A percentile compares a stretch with the other conserved stretches of the same genome.
Conservation (phyloP, 2,797 vertebrate species). For the Choloepus didactylus region DNA sequence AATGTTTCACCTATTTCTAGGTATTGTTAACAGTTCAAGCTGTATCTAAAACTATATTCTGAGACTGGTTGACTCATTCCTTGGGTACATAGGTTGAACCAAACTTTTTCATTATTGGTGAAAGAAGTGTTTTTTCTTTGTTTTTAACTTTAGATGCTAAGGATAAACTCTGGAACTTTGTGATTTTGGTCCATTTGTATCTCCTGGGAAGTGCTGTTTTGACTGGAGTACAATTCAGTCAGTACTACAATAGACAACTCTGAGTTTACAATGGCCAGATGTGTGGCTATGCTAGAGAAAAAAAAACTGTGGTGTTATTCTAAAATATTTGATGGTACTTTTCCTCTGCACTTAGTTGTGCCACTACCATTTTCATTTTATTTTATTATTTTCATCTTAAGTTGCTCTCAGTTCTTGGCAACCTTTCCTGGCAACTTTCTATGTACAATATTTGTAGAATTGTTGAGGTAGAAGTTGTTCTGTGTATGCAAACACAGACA, state of each 20-base stretch:
- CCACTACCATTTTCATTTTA: constrained; percentile 31
- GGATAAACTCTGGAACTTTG: constrained; percentile 5
- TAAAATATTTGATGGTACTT: constrained; percentile 58
- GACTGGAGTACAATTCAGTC: background rate
- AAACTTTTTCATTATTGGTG: background rate
- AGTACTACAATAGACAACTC: background rate
- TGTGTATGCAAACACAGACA: constrained; percentile 56
- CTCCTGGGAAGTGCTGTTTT: background rate
- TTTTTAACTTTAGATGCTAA: constrained; percentile 24
- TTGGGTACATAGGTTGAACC: background rate
- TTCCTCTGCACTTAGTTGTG: constrained; percentile 25
- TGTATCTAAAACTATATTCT: background rate
- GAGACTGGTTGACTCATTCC: background rate
- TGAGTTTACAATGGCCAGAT: constrained; percentile 27
- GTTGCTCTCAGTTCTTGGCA: constrained; percentile 52
- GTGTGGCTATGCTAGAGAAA: background rate
- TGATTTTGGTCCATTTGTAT: constrained; percentile 1
- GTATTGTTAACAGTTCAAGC: constrained; percentile 25
- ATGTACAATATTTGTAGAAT: constrained; percentile 71
- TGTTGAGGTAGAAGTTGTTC: constrained; percentile 74
- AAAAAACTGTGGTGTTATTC: constrained; percentile 52
- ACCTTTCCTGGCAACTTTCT: constrained; percentile 62
- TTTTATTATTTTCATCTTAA: constrained; percentile 31
- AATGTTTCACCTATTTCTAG: background rate
- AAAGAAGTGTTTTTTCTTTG: background rate